A percentile compares a stretch with the other conserved stretches of the same genome.
These are phyloP conservation scores for Polymixis lichenea DNA, from an alignment of 2,888 invertebrate species.

Conservation along the genomic window DNA sequence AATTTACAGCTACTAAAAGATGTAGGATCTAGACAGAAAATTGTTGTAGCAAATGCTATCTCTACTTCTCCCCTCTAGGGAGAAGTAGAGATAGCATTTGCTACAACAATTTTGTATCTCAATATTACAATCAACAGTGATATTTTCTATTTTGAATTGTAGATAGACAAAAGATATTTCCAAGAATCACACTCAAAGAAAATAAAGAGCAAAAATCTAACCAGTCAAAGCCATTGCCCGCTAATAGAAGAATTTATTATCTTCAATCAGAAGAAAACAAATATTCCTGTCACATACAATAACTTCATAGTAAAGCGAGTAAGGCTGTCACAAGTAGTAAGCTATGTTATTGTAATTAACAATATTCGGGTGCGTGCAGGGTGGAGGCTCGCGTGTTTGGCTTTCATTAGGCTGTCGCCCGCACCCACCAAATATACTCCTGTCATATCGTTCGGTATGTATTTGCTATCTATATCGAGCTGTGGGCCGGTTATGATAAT, in stretches of 20 bases:
- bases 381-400: constrained; percentile 85
- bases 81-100: neutral
- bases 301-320: constrained; percentile 54
- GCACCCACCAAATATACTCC: constrained; percentile 77
- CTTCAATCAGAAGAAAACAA: constrained; percentile 27
- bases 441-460: constrained; percentile 72
- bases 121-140: constrained; percentile 30
- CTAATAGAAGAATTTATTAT: constrained; percentile 34
- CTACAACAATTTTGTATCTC: constrained; percentile 5
- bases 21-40: constrained; percentile 26
- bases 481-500: constrained; percentile 29
- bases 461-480: constrained; percentile 68
- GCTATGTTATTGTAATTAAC: constrained; percentile 75
- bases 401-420: constrained; percentile 84
- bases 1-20: constrained; percentile 36
- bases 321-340: constrained; percentile 59
- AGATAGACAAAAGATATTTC: neutral
- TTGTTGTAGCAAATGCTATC: no score
- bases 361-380: constrained; percentile 73
- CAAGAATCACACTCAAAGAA: neutral
- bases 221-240: neutral
- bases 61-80: no score
- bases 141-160: neutral
- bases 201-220: neutral
- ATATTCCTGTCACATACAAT: constrained; percentile 44